phyloP scores from a whole-genome alignment of 2,113 vertebrate genomes.

The Penelope pileata region DNA sequence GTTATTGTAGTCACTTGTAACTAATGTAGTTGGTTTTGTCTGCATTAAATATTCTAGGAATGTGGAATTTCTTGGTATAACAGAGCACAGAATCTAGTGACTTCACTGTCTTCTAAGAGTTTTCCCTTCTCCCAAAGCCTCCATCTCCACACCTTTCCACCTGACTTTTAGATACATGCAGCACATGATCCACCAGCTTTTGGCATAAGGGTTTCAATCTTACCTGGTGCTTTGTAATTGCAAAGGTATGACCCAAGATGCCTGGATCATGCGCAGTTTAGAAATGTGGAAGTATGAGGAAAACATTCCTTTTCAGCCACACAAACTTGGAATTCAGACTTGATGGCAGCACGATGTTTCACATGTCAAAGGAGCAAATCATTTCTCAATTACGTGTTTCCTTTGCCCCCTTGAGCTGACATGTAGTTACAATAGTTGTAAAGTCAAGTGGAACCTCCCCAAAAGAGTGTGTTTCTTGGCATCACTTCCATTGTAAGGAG shows the following conservation, averaged over 20 bases:
- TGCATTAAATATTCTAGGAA: background rate
- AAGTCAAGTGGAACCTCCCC: background rate
- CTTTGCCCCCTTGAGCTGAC: background rate
- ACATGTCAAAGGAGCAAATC: accelerated
- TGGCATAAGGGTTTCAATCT: background rate
- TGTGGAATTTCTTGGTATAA: background rate
- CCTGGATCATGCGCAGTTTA: background rate
- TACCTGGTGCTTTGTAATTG: background rate
- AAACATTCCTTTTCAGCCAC: background rate
- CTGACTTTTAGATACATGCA: accelerated
- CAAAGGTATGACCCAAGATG: accelerated
- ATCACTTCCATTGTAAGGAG: background rate
- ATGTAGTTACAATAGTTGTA: background rate
- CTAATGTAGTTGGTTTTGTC: too few species aligned
- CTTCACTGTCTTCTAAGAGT: background rate
- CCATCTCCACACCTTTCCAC: background rate
- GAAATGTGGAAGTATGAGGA: accelerated
- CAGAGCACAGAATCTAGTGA: background rate
- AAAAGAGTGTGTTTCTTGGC: background rate
- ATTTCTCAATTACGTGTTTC: accelerated
- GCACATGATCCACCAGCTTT: background rate
- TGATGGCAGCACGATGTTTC: accelerated
- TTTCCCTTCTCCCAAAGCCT: background rate
- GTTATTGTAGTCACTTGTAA: background rate
- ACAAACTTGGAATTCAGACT: background rate